A percentile compares a stretch with the other conserved stretches of the same genome.
These are phyloP conservation scores for Natrix natrix DNA, from an alignment of 2,797 vertebrate genomes.

Conservation along the genomic window DNA sequence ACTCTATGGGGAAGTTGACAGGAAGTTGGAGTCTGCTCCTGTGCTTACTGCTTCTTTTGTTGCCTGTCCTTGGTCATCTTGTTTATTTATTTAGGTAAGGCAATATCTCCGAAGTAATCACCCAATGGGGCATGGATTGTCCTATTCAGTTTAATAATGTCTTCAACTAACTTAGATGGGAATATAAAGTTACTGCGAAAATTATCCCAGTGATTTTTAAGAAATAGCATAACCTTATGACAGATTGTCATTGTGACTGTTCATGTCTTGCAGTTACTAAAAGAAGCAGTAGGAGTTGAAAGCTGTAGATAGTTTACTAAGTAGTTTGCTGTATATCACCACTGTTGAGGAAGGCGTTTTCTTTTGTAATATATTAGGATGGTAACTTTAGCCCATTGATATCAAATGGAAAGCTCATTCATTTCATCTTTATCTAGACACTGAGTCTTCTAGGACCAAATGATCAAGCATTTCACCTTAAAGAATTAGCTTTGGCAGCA, in stretches of 20 bases:
- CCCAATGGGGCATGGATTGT: neutral
- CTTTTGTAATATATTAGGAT: slow-evolving; percentile 24
- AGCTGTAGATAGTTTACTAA: slow-evolving; percentile 35
- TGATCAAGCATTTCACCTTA: neutral
- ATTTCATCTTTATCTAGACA: slow-evolving; percentile 36
- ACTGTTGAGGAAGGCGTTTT: slow-evolving; percentile 37
- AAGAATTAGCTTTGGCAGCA: slow-evolving; percentile 20
- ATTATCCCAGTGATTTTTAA: slow-evolving; percentile 37
- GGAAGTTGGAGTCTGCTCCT: neutral
- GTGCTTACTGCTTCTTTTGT: neutral
- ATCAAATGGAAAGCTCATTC: slow-evolving; percentile 48
- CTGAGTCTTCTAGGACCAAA: neutral
- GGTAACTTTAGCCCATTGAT: slow-evolving; percentile 31
- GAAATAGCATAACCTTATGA: slow-evolving; percentile 39
- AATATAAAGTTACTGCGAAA: slow-evolving; percentile 9
- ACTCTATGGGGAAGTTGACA: neutral
- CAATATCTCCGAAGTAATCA: neutral
- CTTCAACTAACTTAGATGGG: slow-evolving; percentile 32
- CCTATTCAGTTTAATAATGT: neutral
- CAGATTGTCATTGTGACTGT: slow-evolving; percentile 45
- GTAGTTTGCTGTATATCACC: slow-evolving; percentile 44
- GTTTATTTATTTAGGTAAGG: neutral
- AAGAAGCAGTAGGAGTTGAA: slow-evolving; percentile 52
- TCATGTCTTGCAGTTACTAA: slow-evolving; percentile 28
- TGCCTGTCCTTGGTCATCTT: neutral